phyloP scores from a whole-genome alignment of 2,113 vertebrate genomes.

The Paralichthys olivaceus region DNA sequence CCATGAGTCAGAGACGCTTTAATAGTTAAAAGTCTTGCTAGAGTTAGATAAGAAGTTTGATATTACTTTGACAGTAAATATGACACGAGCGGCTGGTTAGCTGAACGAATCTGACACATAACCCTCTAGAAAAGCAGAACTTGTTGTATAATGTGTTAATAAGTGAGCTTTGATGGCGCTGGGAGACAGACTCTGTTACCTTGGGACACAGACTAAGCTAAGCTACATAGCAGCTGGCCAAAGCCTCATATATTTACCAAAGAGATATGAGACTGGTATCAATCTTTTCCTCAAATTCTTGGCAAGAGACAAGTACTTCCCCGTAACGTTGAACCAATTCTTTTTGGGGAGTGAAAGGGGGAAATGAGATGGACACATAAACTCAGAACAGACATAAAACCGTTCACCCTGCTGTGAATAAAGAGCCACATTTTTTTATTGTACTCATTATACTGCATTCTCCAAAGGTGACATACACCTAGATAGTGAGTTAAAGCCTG shows the following conservation, averaged over 20 bases:
- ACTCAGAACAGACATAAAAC: conserved; percentile 28
- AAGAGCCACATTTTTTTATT: conserved; percentile 26
- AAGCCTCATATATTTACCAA: background rate
- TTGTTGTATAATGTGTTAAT: background rate
- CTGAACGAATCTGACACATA: background rate
- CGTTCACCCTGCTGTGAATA: conserved; percentile 24
- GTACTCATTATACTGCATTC: conserved; percentile 40
- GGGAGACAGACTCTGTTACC: background rate
- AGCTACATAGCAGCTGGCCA: background rate
- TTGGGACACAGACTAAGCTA: background rate
- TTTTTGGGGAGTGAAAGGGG: background rate
- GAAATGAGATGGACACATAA: conserved; percentile 15
- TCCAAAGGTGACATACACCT: conserved; percentile 32
- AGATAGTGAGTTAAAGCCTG: conserved; percentile 7
- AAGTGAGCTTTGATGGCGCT: background rate
- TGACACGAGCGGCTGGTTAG: background rate
- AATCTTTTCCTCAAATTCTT: background rate
- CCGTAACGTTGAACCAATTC: background rate
- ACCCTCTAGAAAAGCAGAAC: background rate
- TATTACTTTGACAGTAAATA: background rate
- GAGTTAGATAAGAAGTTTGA: background rate
- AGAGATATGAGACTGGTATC: background rate
- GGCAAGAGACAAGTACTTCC: background rate
- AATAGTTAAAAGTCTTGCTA: background rate
- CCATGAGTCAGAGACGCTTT: background rate